Evolutionary conservation across 2,888 invertebrate species (phyloP).

Genomic region (Esperia sulphurella): DNA sequence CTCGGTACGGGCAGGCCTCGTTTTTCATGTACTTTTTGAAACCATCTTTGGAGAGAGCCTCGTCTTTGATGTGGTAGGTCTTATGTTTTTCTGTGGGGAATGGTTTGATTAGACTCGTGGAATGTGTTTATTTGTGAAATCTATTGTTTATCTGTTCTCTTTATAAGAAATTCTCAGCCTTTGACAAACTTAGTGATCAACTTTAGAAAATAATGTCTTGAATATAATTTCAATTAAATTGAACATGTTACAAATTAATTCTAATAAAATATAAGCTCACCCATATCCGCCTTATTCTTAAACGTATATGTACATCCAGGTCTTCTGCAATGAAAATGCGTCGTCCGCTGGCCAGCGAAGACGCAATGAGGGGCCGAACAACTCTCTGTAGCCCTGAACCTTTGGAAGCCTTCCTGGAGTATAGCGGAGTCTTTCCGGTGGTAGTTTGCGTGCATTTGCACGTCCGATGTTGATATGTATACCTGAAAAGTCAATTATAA

Average conservation of each 20-base stretch:
- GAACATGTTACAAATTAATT: too few species aligned
- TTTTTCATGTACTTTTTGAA: constrained; percentile 99
- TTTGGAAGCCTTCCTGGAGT: constrained; percentile 97
- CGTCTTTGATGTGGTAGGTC: constrained; percentile 98
- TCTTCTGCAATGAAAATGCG: constrained; percentile 97
- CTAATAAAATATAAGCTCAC: constrained; percentile 75
- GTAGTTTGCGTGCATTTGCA: constrained; percentile 99
- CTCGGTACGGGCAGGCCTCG: constrained; percentile 93
- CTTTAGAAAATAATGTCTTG: too few species aligned
- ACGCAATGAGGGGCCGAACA: constrained; percentile 95
- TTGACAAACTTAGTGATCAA: too few species aligned
- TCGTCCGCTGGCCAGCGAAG: constrained; percentile 96
- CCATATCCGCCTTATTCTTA: constrained; percentile 99
- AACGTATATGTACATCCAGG: constrained; percentile 96
- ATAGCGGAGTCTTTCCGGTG: constrained; percentile 98
- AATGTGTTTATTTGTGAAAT: too few species aligned
- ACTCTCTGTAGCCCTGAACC: constrained; percentile 97
- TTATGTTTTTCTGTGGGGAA: constrained; percentile 97
- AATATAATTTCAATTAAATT: too few species aligned
- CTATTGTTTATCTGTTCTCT: too few species aligned
- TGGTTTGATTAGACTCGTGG: too few species aligned
- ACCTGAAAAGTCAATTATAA: constrained; percentile 66
- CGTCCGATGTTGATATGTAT: constrained; percentile 98
- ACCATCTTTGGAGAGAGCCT: constrained; percentile 95
- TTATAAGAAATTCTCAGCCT: too few species aligned